Evolutionary conservation across 2,888 invertebrate species (phyloP).

Genomic region (Coleophora flavipennella): DNA sequence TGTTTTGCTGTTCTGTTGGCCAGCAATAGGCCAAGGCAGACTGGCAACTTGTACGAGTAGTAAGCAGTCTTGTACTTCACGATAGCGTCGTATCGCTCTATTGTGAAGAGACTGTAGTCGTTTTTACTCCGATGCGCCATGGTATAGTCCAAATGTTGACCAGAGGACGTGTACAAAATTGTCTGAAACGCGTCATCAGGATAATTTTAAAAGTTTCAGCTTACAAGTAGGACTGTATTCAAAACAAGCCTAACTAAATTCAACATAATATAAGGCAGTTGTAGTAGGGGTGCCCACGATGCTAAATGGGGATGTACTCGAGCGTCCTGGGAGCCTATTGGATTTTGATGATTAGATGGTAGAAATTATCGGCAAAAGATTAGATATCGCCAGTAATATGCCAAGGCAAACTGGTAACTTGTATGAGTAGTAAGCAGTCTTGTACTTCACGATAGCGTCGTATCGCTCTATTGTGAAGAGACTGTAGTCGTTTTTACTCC

Average conservation of each 20-base stretch:
- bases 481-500: conserved; percentile 20
- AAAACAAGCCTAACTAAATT: no score
- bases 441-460: conserved; percentile 84
- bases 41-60: conserved; percentile 88
- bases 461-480: conserved; percentile 83
- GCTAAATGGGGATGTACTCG: no score
- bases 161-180: conserved; percentile 75
- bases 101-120: conserved; percentile 69
- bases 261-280: no score
- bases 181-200: conserved; percentile 16
- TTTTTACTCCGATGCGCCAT: conserved; percentile 44
- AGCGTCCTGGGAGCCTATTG: no score
- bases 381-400: conserved; percentile 86
- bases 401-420: conserved; percentile 85
- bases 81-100: conserved; percentile 83
- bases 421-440: conserved; percentile 89
- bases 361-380: no score
- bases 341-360: no score
- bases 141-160: conserved; percentile 82
- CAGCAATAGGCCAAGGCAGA: conserved; percentile 84
- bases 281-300: no score
- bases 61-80: conserved; percentile 88
- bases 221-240: no score
- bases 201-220: background rate
- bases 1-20: conserved; percentile 77